phyloP scores from a whole-genome alignment of 2,113 vertebrate genomes.

The Ageneiosus marmoratus region DNA sequence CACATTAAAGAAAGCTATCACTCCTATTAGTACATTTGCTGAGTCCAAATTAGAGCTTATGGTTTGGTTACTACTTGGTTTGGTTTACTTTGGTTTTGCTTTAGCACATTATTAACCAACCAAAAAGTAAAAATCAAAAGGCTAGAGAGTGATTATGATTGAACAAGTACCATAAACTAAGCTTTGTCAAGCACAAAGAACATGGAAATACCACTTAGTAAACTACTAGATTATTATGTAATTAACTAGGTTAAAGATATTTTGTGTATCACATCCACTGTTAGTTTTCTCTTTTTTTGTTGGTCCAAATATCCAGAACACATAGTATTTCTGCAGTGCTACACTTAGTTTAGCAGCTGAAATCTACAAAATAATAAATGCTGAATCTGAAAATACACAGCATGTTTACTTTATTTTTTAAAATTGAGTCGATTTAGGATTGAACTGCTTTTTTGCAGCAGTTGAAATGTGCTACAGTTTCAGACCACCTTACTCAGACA shows the following conservation, averaged over 20 bases:
- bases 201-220: neutral
- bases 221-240: neutral
- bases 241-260: neutral
- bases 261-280: neutral
- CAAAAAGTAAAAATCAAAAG: neutral
- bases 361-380: neutral
- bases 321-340: neutral
- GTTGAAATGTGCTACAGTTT: neutral
- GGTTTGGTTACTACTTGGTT: neutral
- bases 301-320: constrained; percentile 1
- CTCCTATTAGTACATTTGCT: neutral
- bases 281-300: neutral
- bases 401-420: neutral
- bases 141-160: neutral
- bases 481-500: neutral
- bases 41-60: neutral
- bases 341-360: neutral
- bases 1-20: neutral
- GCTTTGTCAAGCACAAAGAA: neutral
- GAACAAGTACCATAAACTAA: neutral
- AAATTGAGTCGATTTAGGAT: neutral
- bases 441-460: neutral
- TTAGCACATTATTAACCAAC: neutral
- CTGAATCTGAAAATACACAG: neutral
- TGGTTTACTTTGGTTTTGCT: neutral